phyloP scores from a whole-genome alignment of 2,888 invertebrate species.

The Podabrus alpinus region DNA sequence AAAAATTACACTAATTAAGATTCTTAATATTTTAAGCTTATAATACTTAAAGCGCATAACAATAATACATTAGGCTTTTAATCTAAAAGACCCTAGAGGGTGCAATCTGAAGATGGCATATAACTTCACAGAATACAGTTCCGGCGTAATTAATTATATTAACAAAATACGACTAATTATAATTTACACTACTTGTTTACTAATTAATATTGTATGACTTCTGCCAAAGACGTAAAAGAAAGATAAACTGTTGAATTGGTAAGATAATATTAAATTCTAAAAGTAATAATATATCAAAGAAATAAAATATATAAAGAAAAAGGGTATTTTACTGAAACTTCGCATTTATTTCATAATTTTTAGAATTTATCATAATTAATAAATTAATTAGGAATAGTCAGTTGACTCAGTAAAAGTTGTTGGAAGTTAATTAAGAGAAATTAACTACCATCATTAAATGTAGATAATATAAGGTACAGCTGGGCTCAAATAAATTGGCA shows the following conservation, averaged over 20 bases:
- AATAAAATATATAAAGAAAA: too few species aligned
- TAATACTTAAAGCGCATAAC: not conserved
- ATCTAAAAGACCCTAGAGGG: not conserved
- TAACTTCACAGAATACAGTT: conserved; percentile 4
- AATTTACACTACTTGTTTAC: conserved; percentile 6
- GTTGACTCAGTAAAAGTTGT: too few species aligned
- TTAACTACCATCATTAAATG: too few species aligned
- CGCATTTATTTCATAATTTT: too few species aligned
- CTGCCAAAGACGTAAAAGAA: conserved; percentile 7
- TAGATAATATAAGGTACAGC: too few species aligned
- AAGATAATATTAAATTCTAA: not conserved
- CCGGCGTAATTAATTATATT: not conserved
- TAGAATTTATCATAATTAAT: too few species aligned
- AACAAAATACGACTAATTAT: conserved; percentile 10
- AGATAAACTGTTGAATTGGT: not conserved
- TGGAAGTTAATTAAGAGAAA: too few species aligned
- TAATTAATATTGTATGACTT: conserved; percentile 13
- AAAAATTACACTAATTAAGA: not conserved
- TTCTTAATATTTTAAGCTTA: not conserved
- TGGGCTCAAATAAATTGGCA: too few species aligned
- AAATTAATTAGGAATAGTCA: too few species aligned
- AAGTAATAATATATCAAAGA: too few species aligned
- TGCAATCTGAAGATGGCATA: not conserved
- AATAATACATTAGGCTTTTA: not conserved
- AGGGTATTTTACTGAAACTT: too few species aligned